These are phyloP conservation scores for Crossoptilon crossoptilon DNA, from an alignment of 2,797 vertebrate genomes.

Conservation along the genomic window DNA sequence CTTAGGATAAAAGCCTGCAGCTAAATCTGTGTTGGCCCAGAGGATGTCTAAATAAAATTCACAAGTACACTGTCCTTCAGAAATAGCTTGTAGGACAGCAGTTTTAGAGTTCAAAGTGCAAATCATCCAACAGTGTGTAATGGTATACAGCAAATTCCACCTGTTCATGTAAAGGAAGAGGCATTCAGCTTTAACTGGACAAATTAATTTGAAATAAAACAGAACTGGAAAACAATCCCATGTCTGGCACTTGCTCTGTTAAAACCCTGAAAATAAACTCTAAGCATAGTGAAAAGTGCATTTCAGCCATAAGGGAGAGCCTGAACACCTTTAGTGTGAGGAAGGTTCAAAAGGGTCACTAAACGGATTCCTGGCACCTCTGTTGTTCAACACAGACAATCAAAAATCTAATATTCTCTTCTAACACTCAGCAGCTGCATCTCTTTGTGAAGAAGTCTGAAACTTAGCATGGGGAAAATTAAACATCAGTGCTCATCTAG, in stretches of 20 bases:
- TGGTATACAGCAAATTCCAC: background rate
- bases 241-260: constrained; percentile 5
- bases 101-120: background rate
- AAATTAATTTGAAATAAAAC: constrained; percentile 12
- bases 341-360: constrained; percentile 36
- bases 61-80: background rate
- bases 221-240: background rate
- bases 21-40: background rate
- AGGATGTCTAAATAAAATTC: background rate
- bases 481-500: background rate
- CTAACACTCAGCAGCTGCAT: constrained; percentile 47
- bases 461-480: constrained; percentile 60
- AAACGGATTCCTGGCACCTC: constrained; percentile 14
- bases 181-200: background rate
- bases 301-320: constrained; percentile 11
- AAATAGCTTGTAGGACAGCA: background rate
- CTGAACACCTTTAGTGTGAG: background rate
- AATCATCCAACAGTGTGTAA: background rate
- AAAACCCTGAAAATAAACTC: constrained; percentile 48
- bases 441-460: constrained; percentile 25
- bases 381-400: constrained; percentile 51
- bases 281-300: background rate
- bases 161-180: background rate
- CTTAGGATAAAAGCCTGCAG: background rate
- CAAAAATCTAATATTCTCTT: constrained; percentile 69